Evolutionary conservation across 1,140 invertebrate genomes (phyloP), one percentile per base, ranked within the genome.

Genomic region (Hestina assimilis): DNA sequence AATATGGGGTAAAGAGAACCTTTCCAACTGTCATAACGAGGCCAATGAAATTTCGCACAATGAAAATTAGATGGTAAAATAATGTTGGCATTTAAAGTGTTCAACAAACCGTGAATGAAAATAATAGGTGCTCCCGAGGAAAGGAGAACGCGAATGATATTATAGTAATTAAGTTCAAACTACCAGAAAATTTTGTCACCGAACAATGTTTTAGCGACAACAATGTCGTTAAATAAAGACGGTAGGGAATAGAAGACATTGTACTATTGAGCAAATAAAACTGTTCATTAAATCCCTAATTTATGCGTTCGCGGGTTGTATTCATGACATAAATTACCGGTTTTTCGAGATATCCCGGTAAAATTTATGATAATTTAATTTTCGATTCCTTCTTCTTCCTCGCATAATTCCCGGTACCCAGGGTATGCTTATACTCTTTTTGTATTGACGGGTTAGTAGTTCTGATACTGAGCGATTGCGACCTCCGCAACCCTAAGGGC

Each of bases 91-190:
- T 79, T 80, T 77, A 75, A 71, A 58, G 64, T 72, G 68, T 69
- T 73, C 71, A 79, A 75, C 74, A 79, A 81, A 75, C 72, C 73
- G 66, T 79, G 72, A 76, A 75, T 45, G 69, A 69, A 72, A 79
- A 76, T 81, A 83, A 81, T 79, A 73, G 74, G 66, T 64, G 58
- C 66, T 70, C 52, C 42, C 45, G 57, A 52, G 59, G 47, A 73
- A 71, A 35, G 66, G 52, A 72, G 55, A 67, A n/a, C n/a, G 63
- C 52, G 59, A 72, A 74, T 71, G 51, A 75, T 72, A 79, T 75
- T 71, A 73, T 75, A 70, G 74, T 75, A 82, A 84, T 84, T 80
- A 82, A 77, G 67, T 59, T 52, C 59, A 73, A 78, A 79, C 71
- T 77, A 82, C 71, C 75, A 80, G 76, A 76, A 75, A 82, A 82